Base-by-base conservation (phyloP, 2,888 invertebrate genomes). In the Chorisops tibialis region DNA sequence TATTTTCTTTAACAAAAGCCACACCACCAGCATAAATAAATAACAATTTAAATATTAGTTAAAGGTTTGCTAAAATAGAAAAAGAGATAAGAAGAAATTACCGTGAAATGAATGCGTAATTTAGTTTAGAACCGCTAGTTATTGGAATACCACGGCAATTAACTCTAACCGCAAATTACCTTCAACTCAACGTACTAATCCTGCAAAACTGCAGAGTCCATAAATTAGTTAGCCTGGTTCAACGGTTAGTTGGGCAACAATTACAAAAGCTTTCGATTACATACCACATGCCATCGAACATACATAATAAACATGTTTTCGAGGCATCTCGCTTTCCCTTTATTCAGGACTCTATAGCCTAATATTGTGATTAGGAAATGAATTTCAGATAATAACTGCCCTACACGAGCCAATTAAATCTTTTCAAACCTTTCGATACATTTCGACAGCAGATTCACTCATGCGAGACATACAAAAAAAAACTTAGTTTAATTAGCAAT, bases 81-180 rank as follows among this genome's bases (percentile, higher is more conserved):
- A 45, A 45, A 19, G 16, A 16, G 16, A 16, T 35, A 35, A 9
- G 43, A 11, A 19, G 43, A 4, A 39, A 45, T 18, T 19, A 16
- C 19, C 43, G 9, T 45, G n/a, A 16, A 19, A 4, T 47, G 19
- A 11, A 47, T 47, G 3, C 22, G 21, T 21, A 47, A 47, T 21
- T 21, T n/a, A 47, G 47, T 22, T 47, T 19, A n/a, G 47, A 47
- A 47, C 47, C 47, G 47, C 47, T 2, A 5, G 47, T 47, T 47
- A 47, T 9, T 19, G 47, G 47, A 47, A 47, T 22, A 22, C 47
- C 47, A 47, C 47, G 19, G 47, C 22, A 47, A 47, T 47, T 47
- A 47, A 19, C 22, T 22, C 21, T 21, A 22, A 22, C 47, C 47
- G 22, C 47, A 47, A 47, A 47, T 47, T 22, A 22, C 47, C 22